Evolutionary conservation across 2,797 vertebrate species (phyloP), one percentile per base, ranked within the genome.

Genomic region (Gymnopithys bicolor): DNA sequence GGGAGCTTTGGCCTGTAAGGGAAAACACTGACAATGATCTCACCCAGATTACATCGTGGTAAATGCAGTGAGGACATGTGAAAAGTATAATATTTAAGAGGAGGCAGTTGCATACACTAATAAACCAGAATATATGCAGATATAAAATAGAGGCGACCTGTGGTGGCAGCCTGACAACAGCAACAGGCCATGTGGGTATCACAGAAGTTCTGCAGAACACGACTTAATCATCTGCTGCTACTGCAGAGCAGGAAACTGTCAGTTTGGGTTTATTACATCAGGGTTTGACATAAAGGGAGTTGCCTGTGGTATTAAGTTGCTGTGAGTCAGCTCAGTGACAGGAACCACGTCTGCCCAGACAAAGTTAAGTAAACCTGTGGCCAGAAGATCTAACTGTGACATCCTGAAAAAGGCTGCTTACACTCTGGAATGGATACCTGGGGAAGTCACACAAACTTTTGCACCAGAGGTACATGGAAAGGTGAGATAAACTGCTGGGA

Each of bases 1-100:
- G 0, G 99, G 99, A 33, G 99, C 99, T 58, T 99, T 98, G 32
- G 99, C 99, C 99, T 99, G 95, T 2, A 84, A 89, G 41, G 75
- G 73, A 93, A 79, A 90, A 58, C 23, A 24, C 8, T 7, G 80
- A 19, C 56, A 76, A 27, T 75, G 68, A 89, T 19, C 67, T 90
- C 58, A 91, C 4, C 30, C 43, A 63, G 45, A 28, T 45, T 28
- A 63, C 0, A 0, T 45, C 3, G 1, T 6, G 22, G 45, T 64
- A 80, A 84, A n/a, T 21, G 46, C 78, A 51, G 27, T 4, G 49
- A 89, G 27, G 60, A 75, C 46, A 24, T 4, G 22, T 78, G 79
- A 81, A 68, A 87, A 91, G 37, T 5, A 5, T 5, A 77, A 15
- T 55, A 58, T 37, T 64, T 62, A 68, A 84, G 37, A 56, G 53